Evolutionary conservation across 2,888 invertebrate genomes (phyloP), one percentile per base, ranked within the genome.

Genomic region (Dinocampus coccinellae): DNA sequence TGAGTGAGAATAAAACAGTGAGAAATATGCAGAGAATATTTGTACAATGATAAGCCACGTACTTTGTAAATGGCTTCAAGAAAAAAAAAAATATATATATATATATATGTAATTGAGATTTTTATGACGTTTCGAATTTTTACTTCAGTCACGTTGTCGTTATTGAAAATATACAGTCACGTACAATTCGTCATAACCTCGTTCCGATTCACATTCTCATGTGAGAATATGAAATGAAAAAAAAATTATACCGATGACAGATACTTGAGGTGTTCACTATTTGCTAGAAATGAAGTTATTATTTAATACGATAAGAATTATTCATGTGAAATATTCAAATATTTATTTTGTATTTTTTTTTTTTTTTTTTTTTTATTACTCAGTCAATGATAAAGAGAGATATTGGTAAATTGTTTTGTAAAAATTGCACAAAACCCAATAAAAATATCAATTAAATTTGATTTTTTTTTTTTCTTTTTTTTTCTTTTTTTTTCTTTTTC

Each of bases 231-330:
- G 16, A 58, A 33, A 58, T 58, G 16, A 58, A 58, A 58, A 33
- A 58, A 58, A 16, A 16, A 33, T 58, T 58, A n/a, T n/a, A n/a
- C n/a, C 33, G 58, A 58, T 33, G 33, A 58, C 58, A 33, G 33
- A 33, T 33, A 24, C 24, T 24, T 16, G 33, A n/a, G 16, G 58
- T 33, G 58, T 13, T 22, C 39, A 39, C 11, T 61, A 39, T 61
- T 61, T 61, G 24, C 61, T 20, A 39, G 22, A 39, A 36, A 61
- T 61, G 20, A 61, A 42, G 22, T 61, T 39, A 61, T 61, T 61
- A 61, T 61, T 61, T 61, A 16, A 47, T 9, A 47, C 16, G 47
- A 47, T 47, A 47, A 47, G 20, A 47, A 47, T 47, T 47, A 3
- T 20, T 22, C 22, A n/a, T 11, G 22, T 61, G 26, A 24, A 61